A percentile compares a stretch with the other conserved stretches of the same genome.
Conservation (phyloP, 2,888 invertebrate species). For the Rotaria magnacalcarata region DNA sequence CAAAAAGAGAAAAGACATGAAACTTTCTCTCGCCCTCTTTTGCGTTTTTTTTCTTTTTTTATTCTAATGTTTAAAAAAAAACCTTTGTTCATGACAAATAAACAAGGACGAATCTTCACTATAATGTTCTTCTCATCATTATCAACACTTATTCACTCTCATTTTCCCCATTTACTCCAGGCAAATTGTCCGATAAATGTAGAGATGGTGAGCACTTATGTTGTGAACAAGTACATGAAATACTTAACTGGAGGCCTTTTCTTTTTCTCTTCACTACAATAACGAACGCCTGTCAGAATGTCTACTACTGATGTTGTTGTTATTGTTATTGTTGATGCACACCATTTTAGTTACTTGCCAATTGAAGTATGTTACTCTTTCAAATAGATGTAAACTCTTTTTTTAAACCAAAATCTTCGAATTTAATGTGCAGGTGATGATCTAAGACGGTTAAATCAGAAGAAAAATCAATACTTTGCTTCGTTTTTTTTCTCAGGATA, state of each 20-base stretch:
- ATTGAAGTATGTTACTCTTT: slow-evolving; percentile 8
- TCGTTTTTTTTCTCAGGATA: background rate
- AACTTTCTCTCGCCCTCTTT: background rate
- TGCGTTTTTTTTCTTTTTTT: no score
- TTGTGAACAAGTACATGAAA: slow-evolving; percentile 12
- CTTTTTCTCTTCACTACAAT: background rate
- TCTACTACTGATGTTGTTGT: background rate
- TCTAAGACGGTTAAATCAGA: background rate
- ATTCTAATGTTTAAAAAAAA: background rate
- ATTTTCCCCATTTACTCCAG: background rate
- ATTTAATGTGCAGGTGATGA: background rate
- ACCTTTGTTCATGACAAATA: background rate
- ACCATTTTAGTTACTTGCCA: background rate
- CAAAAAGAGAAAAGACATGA: background rate
- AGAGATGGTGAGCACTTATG: slow-evolving; percentile 16
- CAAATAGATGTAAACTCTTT: background rate
- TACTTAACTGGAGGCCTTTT: slow-evolving; percentile 17
- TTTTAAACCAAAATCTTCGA: background rate
- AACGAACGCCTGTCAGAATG: background rate
- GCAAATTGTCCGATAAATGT: slow-evolving; percentile 17
- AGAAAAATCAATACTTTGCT: background rate
- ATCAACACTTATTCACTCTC: slow-evolving; percentile 1
- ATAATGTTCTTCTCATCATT: background rate
- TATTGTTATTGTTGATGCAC: slow-evolving; percentile 1
- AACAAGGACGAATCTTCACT: background rate